Conservation (phyloP, 1,140 invertebrate genomes). For the Muscidifurax raptorellus region DNA sequence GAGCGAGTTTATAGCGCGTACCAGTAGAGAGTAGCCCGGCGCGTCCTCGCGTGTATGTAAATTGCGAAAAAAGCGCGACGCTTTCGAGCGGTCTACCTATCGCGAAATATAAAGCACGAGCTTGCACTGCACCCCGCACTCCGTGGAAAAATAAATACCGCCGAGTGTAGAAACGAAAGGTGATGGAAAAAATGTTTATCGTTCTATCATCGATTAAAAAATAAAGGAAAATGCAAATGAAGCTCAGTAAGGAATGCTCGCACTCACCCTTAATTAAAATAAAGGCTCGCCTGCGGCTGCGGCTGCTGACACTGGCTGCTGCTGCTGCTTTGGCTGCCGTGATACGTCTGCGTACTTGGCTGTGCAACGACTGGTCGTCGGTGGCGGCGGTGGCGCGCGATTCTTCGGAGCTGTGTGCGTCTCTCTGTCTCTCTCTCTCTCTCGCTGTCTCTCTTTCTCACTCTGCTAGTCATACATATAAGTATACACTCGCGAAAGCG, state of each 20-base stretch:
- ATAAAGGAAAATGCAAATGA: too few species aligned
- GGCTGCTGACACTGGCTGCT: slow-evolving; percentile 10
- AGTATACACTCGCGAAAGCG: background rate
- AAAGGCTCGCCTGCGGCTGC: slow-evolving; percentile 10
- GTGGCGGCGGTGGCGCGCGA: slow-evolving; percentile 7
- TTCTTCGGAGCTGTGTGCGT: background rate
- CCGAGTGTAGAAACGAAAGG: too few species aligned
- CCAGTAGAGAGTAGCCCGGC: background rate
- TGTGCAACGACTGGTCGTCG: slow-evolving; percentile 40
- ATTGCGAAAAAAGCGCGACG: background rate
- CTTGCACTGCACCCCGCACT: background rate
- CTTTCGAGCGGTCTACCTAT: background rate
- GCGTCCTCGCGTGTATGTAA: background rate
- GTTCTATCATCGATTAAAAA: too few species aligned
- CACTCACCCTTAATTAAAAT: slow-evolving; percentile 2
- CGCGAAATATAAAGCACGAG: background rate
- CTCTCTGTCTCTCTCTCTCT: background rate
- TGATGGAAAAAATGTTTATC: too few species aligned
- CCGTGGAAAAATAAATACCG: too few species aligned
- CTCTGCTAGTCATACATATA: too few species aligned
- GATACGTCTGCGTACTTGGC: slow-evolving; percentile 41
- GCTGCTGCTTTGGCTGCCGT: slow-evolving; percentile 19
- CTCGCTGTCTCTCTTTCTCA: background rate
- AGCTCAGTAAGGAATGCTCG: background rate
- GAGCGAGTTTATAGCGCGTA: background rate